These are phyloP conservation scores for Peromyscus nudipes DNA, from an alignment of 2,797 vertebrate species.

Conservation along the genomic window DNA sequence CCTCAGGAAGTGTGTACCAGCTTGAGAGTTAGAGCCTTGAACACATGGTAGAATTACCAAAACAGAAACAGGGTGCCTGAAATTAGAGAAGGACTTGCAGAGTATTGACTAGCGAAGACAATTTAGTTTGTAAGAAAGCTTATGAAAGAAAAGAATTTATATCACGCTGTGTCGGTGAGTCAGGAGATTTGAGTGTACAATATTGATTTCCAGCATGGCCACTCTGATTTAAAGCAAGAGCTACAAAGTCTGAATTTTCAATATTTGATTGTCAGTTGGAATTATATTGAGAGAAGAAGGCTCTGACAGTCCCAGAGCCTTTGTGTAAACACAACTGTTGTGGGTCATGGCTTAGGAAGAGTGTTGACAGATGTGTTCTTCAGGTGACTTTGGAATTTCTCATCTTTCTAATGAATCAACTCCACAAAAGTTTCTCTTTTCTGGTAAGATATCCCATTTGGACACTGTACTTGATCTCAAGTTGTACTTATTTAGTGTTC, in stretches of 20 bases:
- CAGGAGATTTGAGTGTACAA: not conserved
- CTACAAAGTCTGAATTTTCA: not conserved
- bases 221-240: not conserved
- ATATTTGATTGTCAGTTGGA: not conserved
- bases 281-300: not conserved
- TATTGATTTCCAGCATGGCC: constrained; percentile 22
- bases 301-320: not conserved
- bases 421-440: not conserved
- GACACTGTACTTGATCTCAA: not conserved
- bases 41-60: not conserved
- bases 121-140: constrained; percentile 30
- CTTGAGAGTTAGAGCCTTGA: not conserved
- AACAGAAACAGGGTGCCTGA: constrained; percentile 5
- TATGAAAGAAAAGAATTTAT: constrained; percentile 20
- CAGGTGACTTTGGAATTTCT: not conserved
- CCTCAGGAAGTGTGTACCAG: not conserved
- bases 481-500: not conserved
- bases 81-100: not conserved
- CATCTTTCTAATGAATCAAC: not conserved
- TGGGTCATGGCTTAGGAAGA: not conserved
- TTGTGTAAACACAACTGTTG: not conserved
- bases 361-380: not conserved
- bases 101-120: not conserved
- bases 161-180: not conserved
- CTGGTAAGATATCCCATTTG: constrained; percentile 9